Evolutionary conservation across 2,113 vertebrate species (phyloP).

Genomic region (Dasyurus viverrinus): DNA sequence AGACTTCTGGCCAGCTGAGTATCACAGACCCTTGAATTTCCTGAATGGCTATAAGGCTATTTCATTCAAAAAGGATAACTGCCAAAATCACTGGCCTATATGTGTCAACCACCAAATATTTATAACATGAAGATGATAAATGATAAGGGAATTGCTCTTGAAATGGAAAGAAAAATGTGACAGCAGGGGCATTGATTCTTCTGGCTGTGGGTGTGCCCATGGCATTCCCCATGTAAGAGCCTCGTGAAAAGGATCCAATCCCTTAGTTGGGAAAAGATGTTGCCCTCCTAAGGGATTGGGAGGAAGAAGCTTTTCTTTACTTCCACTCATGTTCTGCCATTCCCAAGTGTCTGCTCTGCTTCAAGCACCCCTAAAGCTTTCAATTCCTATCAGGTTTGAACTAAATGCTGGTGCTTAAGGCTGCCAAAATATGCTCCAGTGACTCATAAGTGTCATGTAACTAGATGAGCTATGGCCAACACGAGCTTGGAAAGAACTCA

Average conservation of each 20-base stretch:
- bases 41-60: neutral
- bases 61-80: neutral
- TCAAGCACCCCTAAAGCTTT: conserved; percentile 16
- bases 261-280: neutral
- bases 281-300: neutral
- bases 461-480: conserved; percentile 43
- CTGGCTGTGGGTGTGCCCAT: neutral
- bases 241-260: neutral
- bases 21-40: neutral
- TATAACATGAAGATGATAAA: neutral
- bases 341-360: neutral
- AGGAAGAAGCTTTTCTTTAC: neutral
- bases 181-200: neutral
- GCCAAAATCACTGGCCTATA: neutral
- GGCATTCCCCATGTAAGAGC: neutral
- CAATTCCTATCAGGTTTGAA: neutral
- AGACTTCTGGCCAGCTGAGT: neutral
- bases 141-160: neutral
- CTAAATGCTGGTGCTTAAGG: conserved; percentile 18
- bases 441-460: neutral
- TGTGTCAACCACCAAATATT: neutral
- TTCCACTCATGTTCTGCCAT: neutral
- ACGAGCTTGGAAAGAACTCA: conserved; percentile 23
- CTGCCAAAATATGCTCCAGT: neutral
- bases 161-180: neutral